These are phyloP conservation scores for Turritopsis dohrnii DNA, from an alignment of 30 jellyfish, hydroid and myxozoan genomes.

Conservation along the genomic window DNA sequence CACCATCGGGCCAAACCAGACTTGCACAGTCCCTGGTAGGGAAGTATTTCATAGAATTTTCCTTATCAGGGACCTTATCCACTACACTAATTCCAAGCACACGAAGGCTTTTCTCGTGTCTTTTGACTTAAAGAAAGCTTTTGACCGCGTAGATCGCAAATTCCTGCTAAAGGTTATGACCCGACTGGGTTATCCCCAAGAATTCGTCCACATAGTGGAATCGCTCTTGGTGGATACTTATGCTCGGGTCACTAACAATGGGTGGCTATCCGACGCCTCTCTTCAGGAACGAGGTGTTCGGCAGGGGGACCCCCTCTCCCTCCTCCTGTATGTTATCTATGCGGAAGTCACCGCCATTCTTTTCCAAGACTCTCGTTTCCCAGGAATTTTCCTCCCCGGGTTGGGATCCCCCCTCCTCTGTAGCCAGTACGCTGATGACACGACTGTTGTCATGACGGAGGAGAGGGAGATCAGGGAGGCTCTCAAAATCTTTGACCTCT, in stretches of 20 bases:
- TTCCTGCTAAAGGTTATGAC: neutral
- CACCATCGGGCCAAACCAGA: constrained; percentile 23
- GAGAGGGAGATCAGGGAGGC: neutral
- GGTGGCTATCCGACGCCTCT: neutral
- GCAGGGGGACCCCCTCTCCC: too few species aligned
- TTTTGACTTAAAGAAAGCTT: constrained; percentile 36
- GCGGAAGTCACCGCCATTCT: too few species aligned
- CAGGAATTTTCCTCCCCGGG: too few species aligned
- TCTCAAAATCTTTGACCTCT: neutral
- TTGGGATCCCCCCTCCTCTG: too few species aligned
- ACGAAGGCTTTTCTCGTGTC: constrained; percentile 7
- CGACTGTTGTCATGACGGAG: neutral
- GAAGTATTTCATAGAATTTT: constrained; percentile 23
- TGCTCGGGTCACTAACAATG: neutral
- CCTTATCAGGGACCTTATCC: constrained; percentile 11
- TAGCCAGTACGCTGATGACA: constrained; percentile 19
- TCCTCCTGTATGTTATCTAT: too few species aligned
- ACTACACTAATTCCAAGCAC: too few species aligned
- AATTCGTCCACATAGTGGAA: neutral
- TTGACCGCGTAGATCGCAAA: constrained; percentile 37
- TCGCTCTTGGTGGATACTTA: neutral
- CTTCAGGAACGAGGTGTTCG: too few species aligned
- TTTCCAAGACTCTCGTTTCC: too few species aligned
- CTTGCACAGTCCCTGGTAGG: constrained; percentile 49
- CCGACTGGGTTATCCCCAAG: neutral